Evolutionary conservation across 2,797 vertebrate genomes (phyloP), one percentile per base, ranked within the genome.

Genomic region (Melanotaenia nigrans): DNA sequence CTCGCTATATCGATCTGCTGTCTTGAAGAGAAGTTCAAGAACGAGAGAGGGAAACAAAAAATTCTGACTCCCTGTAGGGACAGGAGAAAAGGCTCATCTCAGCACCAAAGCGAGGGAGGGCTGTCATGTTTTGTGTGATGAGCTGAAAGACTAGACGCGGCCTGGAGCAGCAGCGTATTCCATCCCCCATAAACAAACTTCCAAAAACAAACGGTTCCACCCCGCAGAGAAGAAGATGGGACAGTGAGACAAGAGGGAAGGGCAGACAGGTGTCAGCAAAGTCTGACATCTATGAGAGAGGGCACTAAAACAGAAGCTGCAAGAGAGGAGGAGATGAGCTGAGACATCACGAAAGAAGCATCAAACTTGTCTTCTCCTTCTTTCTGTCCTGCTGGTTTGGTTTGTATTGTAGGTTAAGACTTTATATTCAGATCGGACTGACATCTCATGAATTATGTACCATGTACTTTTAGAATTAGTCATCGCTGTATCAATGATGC

Each of bases 101-200:
- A 66, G 90, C 91, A 92, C 92, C 93, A 92, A 93, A 94, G 93
- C 91, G 90, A 94, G 92, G 91, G 90, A 93, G 87, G 82, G 85
- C 92, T 95, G 94, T 94, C 93, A 94, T 94, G 94, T 95, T 92
- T 89, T 58, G 77, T 87, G 88, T 94, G 93, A 95, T 91, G 92
- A 91, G 93, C 93, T 93, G 92, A 93, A 94, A 94, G 93, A 90
- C 81, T 75, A 83, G 90, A 89, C 83, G 80, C 81, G 78, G 90
- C 90, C 90, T 82, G 89, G 85, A 92, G 89, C 92, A 83, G 87
- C 85, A 28, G 92, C 92, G 89, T 90, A 90, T 91, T 90, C 92
- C 92, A 92, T 89, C 85, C 90, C 86, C 87, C 71, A 70, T 89
- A 92, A 94, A 92, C 83, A 93, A 93, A 93, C 90, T 89, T 87